phyloP scores from a whole-genome alignment of 2,888 invertebrate genomes.

The Tiliacea aurago region DNA sequence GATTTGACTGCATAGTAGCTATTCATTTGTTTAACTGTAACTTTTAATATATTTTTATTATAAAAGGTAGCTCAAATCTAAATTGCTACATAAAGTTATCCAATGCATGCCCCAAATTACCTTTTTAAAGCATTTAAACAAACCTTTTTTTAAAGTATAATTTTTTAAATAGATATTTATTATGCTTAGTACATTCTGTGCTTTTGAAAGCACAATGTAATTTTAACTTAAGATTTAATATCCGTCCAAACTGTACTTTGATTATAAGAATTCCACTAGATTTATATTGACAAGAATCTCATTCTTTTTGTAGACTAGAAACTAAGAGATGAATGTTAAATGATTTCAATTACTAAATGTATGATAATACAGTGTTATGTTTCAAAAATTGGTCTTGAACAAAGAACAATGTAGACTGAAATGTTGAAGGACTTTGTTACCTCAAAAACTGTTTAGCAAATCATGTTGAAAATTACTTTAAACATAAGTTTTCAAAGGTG shows the following conservation, averaged over 20 bases:
- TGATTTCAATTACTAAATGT: conserved; percentile 40
- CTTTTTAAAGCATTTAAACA: not conserved
- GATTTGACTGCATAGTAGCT: not conserved
- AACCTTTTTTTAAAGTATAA: not conserved
- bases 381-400: conserved; percentile 16
- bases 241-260: conserved; percentile 60
- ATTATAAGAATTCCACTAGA: conserved; percentile 25
- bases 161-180: conserved; percentile 3
- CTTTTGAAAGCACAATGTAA: conserved; percentile 21
- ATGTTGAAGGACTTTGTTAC: conserved; percentile 44
- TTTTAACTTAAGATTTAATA: conserved; percentile 34
- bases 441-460: conserved; percentile 34
- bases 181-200: conserved; percentile 25
- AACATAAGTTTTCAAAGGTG: not conserved
- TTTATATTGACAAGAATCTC: conserved; percentile 61
- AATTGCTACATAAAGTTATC: not conserved
- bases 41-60: not conserved
- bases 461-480: conserved; percentile 17
- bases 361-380: conserved; percentile 42
- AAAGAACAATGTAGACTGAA: conserved; percentile 27
- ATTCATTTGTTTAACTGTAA: not conserved
- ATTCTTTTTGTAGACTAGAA: conserved; percentile 38
- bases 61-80: not conserved
- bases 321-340: conserved; percentile 29
- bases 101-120: not conserved